Evolutionary conservation across 2,888 invertebrate species (phyloP), one percentile per base, ranked within the genome.

Genomic region (Eilema depressum): DNA sequence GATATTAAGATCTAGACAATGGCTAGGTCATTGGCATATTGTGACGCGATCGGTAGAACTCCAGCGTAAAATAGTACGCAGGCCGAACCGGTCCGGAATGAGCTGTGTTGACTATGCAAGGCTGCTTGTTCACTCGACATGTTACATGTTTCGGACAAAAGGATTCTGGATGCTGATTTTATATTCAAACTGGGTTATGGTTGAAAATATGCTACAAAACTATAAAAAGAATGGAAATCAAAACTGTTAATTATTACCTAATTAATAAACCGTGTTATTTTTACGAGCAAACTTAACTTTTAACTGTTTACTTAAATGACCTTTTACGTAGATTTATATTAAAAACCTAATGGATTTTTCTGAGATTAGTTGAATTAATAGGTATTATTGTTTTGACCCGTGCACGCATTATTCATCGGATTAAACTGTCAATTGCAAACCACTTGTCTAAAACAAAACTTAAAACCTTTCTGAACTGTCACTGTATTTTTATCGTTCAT

Each of bases 1-100:
- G 60, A 71, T 71, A 73, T 76, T 76, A 75, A 71, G 73, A 77
- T 74, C 77, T 65, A 78, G 82, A 83, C 85, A 85, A 82, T 82
- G 79, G 77, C 75, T 82, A 80, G 84, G 84, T 84, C 84, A 82
- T 77, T 85, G 85, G 76, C 83, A 80, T 59, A 26, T 75, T 79
- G 70, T 78, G 80, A 78, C 80, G 78, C 73, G 65, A 59, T 70
- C 68, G 71, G 76, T 77, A 78, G 68, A 60, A 72, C 66, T 68
- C 33, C 66, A 65, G n/a, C 62, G 65, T 68, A 56, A 65, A 71
- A 65, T 69, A 68, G 68, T 67, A 53, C 56, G 41, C 68, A 59
- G 30, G 26, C 10, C 4, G 47, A 59, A 81, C 83, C 81, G 81
- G 82, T 80, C 56, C 53, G 57, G 64, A 75, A 74, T 71, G 68